These are phyloP conservation scores for Crossocerus cetratus DNA, from an alignment of 2,888 invertebrate genomes.

Conservation along the genomic window DNA sequence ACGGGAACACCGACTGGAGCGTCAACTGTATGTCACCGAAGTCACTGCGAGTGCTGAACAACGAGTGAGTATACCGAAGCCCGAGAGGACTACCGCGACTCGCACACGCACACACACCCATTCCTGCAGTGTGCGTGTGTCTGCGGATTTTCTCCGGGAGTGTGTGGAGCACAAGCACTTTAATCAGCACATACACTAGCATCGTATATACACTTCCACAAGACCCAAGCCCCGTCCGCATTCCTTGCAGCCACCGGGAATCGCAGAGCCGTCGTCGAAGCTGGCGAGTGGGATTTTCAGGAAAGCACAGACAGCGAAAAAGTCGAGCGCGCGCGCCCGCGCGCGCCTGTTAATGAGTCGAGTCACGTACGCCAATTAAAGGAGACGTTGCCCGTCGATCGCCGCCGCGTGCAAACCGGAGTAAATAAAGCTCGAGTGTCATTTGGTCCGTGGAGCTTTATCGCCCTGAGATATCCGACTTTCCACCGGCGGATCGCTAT, in stretches of 20 bases:
- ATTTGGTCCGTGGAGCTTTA: slow-evolving; percentile 37
- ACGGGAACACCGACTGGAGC: slow-evolving; percentile 97
- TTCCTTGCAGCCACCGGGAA: slow-evolving; percentile 7
- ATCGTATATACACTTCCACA: slow-evolving; percentile 4
- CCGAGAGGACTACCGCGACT: slow-evolving; percentile 25
- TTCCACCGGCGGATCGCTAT: slow-evolving; percentile 46
- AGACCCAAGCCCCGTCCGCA: neutral
- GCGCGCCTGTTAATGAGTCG: slow-evolving; percentile 47
- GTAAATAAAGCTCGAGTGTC: slow-evolving; percentile 43
- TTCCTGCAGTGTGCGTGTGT: no score
- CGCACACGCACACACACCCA: slow-evolving; percentile 5
- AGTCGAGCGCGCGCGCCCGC: slow-evolving; percentile 9
- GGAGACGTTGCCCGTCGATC: slow-evolving; percentile 37
- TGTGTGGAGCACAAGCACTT: no score
- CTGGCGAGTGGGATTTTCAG: neutral
- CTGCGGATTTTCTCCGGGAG: neutral
- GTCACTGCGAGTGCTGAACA: slow-evolving; percentile 91
- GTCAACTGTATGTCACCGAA: slow-evolving; percentile 96
- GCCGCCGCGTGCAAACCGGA: slow-evolving; percentile 7
- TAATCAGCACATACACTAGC: slow-evolving; percentile 5
- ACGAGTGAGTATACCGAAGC: slow-evolving; percentile 82
- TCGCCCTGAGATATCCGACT: slow-evolving; percentile 38
- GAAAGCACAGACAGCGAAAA: neutral
- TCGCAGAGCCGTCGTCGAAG: neutral
- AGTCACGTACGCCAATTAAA: slow-evolving; percentile 47